phyloP scores from a whole-genome alignment of 2,888 invertebrate species.

The Mythimna lalbum region DNA sequence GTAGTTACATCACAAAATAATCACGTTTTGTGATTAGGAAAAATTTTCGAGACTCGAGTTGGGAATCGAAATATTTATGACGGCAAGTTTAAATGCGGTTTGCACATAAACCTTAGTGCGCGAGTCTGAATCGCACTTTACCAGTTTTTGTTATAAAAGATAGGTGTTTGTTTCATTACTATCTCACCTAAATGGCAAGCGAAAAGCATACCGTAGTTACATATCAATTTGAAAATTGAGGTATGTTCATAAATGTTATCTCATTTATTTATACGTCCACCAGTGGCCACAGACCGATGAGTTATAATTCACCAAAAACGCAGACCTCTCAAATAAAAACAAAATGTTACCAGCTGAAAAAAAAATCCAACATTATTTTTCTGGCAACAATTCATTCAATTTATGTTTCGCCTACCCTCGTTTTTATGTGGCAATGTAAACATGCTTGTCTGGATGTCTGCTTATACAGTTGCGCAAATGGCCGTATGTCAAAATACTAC shows the following conservation, averaged over 20 bases:
- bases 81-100: too few species aligned
- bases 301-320: slow-evolving; percentile 20
- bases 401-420: slow-evolving; percentile 51
- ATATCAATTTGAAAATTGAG: neutral
- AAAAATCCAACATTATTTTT: slow-evolving; percentile 42
- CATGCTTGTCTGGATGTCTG: slow-evolving; percentile 57
- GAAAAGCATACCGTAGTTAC: too few species aligned
- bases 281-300: slow-evolving; percentile 1
- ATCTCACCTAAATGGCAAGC: too few species aligned
- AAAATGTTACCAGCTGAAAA: slow-evolving; percentile 26
- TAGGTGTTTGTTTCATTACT: too few species aligned
- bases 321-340: slow-evolving; percentile 15
- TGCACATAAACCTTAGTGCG: too few species aligned
- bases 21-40: too few species aligned
- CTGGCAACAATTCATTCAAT: slow-evolving; percentile 58
- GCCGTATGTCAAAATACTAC: slow-evolving; percentile 51
- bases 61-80: too few species aligned
- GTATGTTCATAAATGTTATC: neutral
- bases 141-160: too few species aligned
- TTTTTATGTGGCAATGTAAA: slow-evolving; percentile 59
- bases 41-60: too few species aligned
- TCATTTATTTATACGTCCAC: slow-evolving; percentile 9
- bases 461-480: slow-evolving; percentile 59
- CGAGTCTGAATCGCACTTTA: too few species aligned
- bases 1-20: too few species aligned